A percentile compares a stretch with the other conserved stretches of the same genome.
phyloP scores from a whole-genome alignment of 2,888 invertebrate species.

The Meteorus cinctellus region DNA sequence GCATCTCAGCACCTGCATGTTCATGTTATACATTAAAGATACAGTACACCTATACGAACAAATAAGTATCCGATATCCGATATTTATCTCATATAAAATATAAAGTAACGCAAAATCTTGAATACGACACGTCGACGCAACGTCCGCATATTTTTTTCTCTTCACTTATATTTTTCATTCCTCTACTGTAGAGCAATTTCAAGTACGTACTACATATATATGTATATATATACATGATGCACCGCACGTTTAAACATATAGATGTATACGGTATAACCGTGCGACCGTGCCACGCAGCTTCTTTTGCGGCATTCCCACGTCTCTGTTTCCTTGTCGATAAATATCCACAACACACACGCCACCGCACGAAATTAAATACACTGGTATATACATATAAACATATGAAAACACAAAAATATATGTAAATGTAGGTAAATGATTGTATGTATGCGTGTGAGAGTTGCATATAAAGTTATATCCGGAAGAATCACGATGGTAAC shows the following conservation, averaged over 20 bases:
- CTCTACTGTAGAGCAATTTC: slow-evolving; percentile 18
- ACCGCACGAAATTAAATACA: slow-evolving; percentile 16
- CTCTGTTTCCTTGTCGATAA: slow-evolving; percentile 39
- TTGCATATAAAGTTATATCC: neutral
- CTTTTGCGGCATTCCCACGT: slow-evolving; percentile 37
- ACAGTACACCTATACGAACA: neutral
- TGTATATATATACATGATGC: neutral
- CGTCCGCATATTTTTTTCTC: neutral
- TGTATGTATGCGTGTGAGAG: neutral
- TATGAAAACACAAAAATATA: slow-evolving; percentile 9
- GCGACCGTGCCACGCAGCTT: slow-evolving; percentile 31
- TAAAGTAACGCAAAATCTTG: slow-evolving; percentile 48
- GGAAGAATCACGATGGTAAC: slow-evolving; percentile 39
- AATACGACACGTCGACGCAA: slow-evolving; percentile 16
- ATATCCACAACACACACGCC: slow-evolving; percentile 16
- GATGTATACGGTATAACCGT: slow-evolving; percentile 20
- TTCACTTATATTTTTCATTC: slow-evolving; percentile 1
- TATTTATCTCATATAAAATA: slow-evolving; percentile 31
- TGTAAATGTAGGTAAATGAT: neutral
- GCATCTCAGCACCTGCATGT: slow-evolving; percentile 41
- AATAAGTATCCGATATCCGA: slow-evolving; percentile 46
- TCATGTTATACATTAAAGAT: too few species aligned
- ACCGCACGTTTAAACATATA: slow-evolving; percentile 5
- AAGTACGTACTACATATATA: neutral
- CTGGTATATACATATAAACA: neutral